Evolutionary conservation across 2,888 invertebrate species (phyloP), one percentile per base, ranked within the genome.

Genomic region (Seladonia tumulorum): DNA sequence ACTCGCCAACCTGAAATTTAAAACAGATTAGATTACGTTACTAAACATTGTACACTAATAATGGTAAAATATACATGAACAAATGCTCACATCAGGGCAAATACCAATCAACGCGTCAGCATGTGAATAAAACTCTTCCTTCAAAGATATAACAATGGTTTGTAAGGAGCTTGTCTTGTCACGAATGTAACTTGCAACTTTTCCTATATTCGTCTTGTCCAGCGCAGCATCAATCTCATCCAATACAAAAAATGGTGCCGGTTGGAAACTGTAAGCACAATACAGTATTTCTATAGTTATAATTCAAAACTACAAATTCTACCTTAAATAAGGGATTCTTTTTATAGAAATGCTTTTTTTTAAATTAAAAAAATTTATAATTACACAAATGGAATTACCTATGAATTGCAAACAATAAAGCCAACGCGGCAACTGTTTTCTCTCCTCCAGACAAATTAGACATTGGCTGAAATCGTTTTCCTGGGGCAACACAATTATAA

Each of bases 161-260:
- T 99, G 99, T 93, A 99, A 96, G 79, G 97, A 97, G 91, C 97
- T 97, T 76, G 98, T 97, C 95, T 99, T 98, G 94, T 98, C 98
- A 89, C 98, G 97, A 95, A 99, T 99, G 95, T 99, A 99, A 85
- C 98, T 98, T 12, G 99, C 99, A 73, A 99, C 99, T 96, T 99
- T 99, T 92, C 99, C 98, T 95, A 99, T 99, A 95, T 99, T 99
- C 12, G 99, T 99, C 96, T 99, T 99, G 96, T 99, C 99, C 86
- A 99, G 96, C 78, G 99, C 99, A 53, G 99, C 99, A 96, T 99
- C 99, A 88, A 99, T 99, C 96, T 99, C 99, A 96, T 99, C 99
- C 93, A 99, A 96, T 35, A 99, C 98, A 96, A 99, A 99, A 96
- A 99, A 99, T 22, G 99, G 99, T 39, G 99, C 99, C 42, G 99